Evolutionary conservation across 1,140 invertebrate species (phyloP), one percentile per base, ranked within the genome.

Genomic region (Armadillidium nasatum): DNA sequence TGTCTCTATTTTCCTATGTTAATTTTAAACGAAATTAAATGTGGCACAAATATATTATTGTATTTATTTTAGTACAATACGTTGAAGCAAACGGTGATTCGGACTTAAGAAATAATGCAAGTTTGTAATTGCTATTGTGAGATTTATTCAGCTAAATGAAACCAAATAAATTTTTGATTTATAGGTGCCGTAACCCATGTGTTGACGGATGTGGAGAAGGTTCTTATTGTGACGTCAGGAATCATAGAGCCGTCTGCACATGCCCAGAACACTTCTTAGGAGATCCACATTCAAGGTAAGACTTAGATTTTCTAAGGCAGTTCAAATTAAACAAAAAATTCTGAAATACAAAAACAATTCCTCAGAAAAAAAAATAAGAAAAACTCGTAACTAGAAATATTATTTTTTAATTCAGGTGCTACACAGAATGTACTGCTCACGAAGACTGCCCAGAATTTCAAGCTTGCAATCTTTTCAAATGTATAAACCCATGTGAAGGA

Each of bases 401-500:
- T 15, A 50, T 50, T 50, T 9, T 50, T 15, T 50, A 9, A 10
- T 50, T 50, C 71, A 77, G 83, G 68, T 84, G 84, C 75, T 76
- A 84, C 60, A 82, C 85, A 19, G 84, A 85, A 76, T 85, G 84
- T 78, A 82, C 81, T 10, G 76, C 72, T 73, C 85, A 82, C 81
- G 81, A 80, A 46, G 84, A 85, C 50, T 87, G 86, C 76, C 82
- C 82, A n/a, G 79, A 73, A 66, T 81, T 84, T 76, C 68, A 82
- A 76, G 84, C 90, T 54, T 95, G 93, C 82, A 87, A 89, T 33
- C 88, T 90, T 82, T 92, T 90, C 82, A 90, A 89, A 82, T 96
- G 94, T 84, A 88, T 89, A 74, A 90, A 89, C 78, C 91, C 93
- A 0, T 94, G 94, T 83, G 80, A 46, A 44, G 83, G 86, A 45